These are phyloP conservation scores for Clarias gariepinus DNA, from an alignment of 2,113 vertebrate species.

Conservation along the genomic window DNA sequence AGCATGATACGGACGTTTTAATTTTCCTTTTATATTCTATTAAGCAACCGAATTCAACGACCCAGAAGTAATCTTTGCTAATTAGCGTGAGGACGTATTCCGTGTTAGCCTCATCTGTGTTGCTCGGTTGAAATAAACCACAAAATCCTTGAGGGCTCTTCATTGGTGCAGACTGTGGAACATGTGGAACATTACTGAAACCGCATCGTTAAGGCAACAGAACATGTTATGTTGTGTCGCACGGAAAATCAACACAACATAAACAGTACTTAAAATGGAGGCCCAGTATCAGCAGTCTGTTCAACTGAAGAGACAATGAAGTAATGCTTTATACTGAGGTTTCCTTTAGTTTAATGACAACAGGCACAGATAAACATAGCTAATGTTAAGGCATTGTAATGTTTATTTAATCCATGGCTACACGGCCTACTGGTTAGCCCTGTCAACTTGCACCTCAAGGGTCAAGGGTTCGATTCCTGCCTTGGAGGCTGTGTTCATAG, in stretches of 20 bases:
- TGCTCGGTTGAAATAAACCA: background rate
- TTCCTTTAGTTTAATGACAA: background rate
- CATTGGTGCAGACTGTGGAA: slow-evolving; percentile 10
- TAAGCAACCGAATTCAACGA: background rate
- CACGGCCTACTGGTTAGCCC: no score
- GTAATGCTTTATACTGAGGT: background rate
- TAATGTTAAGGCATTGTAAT: background rate
- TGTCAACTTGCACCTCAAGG: no score
- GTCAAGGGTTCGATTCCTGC: no score
- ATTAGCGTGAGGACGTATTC: slow-evolving; percentile 1
- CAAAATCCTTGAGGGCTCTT: background rate
- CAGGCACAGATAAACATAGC: background rate
- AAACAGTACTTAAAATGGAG: background rate
- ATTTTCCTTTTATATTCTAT: background rate
- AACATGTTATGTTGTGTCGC: background rate
- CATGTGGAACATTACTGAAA: background rate
- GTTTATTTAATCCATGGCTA: background rate
- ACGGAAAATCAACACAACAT: background rate
- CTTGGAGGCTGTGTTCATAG: no score
- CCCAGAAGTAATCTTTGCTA: background rate
- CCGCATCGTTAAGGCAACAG: background rate
- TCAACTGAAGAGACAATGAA: background rate
- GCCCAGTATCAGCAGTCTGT: background rate
- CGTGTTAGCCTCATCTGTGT: background rate
- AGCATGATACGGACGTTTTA: slow-evolving; percentile 27